Evolutionary conservation across 2,888 invertebrate species (phyloP).

Genomic region (Incurvaria masculella): DNA sequence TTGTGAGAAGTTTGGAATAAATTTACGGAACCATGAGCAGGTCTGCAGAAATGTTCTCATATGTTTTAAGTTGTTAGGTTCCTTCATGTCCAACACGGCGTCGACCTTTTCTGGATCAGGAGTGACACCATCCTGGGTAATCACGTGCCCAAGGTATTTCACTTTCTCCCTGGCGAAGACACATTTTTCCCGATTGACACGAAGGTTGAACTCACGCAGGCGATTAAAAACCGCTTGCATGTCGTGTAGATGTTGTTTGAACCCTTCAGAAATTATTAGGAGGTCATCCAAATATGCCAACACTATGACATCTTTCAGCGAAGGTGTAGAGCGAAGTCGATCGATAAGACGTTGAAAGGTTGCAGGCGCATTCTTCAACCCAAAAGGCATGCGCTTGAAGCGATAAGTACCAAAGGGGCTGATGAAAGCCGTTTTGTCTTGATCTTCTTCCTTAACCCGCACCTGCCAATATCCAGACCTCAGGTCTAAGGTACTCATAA

Average conservation of each 20-base stretch:
- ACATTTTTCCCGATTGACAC: constrained; percentile 10
- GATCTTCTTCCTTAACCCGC: constrained; percentile 13
- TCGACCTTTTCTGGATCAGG: constrained; percentile 14
- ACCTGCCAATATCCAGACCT: constrained; percentile 29
- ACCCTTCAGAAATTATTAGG: constrained; percentile 13
- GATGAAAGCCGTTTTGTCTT: constrained; percentile 22
- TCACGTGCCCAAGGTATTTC: constrained; percentile 1
- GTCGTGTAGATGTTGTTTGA: constrained; percentile 13
- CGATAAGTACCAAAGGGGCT: constrained; percentile 22
- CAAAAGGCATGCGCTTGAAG: constrained; percentile 25
- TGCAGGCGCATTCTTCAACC: constrained; percentile 22
- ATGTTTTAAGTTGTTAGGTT: background rate
- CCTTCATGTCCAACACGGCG: constrained; percentile 11
- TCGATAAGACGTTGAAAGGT: constrained; percentile 23
- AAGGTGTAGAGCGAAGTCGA: constrained; percentile 10
- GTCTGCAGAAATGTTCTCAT: constrained; percentile 16
- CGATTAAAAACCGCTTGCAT: constrained; percentile 7
- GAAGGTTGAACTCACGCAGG: constrained; percentile 9
- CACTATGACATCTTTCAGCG: constrained; percentile 7
- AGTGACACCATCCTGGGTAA: constrained; percentile 10
- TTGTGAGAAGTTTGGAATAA: constrained; percentile 7
- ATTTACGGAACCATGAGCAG: constrained; percentile 19
- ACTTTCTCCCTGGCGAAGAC: background rate
- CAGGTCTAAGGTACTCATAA: constrained; percentile 26
- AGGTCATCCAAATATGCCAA: constrained; percentile 18